Evolutionary conservation across 2,113 vertebrate genomes (phyloP).

Genomic region (Ophthalmotilapia sp.): DNA sequence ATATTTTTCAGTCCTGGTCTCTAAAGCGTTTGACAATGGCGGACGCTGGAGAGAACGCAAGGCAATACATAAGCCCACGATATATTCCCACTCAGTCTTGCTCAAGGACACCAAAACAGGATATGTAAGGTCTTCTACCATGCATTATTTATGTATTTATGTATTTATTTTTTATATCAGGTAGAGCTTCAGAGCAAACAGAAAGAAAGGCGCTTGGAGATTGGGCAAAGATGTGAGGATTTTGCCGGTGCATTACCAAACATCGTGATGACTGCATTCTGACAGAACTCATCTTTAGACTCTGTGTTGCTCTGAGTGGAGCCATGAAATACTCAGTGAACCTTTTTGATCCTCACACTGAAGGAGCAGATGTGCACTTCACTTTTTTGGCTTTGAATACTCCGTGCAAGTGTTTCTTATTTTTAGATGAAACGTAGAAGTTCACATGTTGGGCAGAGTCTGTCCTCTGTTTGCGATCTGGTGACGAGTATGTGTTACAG

Average conservation of each 20-base stretch:
- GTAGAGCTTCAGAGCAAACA: neutral
- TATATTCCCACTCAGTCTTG: neutral
- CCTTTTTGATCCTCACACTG: conserved; percentile 25
- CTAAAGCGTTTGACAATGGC: neutral
- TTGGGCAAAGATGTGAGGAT: neutral
- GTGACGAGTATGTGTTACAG: neutral
- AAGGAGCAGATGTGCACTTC: conserved; percentile 8
- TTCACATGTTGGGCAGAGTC: neutral
- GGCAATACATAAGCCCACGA: neutral
- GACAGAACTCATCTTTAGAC: conserved; percentile 16
- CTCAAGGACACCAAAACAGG: neutral
- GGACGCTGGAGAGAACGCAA: neutral
- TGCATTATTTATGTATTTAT: neutral
- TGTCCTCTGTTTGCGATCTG: neutral
- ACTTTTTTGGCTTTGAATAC: neutral
- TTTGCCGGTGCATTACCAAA: conserved; percentile 6
- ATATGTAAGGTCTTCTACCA: neutral
- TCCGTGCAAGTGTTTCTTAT: neutral
- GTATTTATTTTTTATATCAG: neutral
- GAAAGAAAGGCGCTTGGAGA: neutral
- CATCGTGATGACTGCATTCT: conserved; percentile 2
- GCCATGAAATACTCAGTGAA: conserved; percentile 18
- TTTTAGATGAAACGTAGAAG: neutral
- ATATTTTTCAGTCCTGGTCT: neutral
- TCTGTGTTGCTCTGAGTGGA: neutral